Evolutionary conservation across 2,888 invertebrate species (phyloP), one percentile per base, ranked within the genome.

Genomic region (Pristionchus maxplancki): DNA sequence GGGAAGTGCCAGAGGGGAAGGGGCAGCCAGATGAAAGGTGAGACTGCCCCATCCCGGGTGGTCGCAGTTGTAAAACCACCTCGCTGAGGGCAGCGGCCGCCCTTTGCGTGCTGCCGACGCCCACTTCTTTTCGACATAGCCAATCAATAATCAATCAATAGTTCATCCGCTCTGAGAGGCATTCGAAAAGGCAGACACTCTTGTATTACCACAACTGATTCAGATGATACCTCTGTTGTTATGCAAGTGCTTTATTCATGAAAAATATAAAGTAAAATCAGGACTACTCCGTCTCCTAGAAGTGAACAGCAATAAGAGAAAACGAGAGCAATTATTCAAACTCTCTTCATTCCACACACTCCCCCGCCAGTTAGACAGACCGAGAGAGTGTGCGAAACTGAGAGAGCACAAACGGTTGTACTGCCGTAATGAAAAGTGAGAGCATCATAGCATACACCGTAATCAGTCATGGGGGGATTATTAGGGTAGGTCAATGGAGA

Each of bases 391-490:
- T 58, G 58, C n/a, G 9, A n/a, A 58, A n/a, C n/a, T 4, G 58
- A 37, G 31, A 37, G 37, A 34, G 34, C 31, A 44, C 44, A 17
- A 67, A 67, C 64, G 71, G 71, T 34, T 71, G 37, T 37, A n/a
- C 11, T 74, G 24, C 74, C 74, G 74, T 74, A 74, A 40, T 24
- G 74, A 37, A 40, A 40, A 78, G 78, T 78, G 78, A 78, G 78
- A 78, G 44, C 78, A 44, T 78, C 44, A 78, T 40, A 78, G 44
- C 17, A 48, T 78, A 78, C 78, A 78, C 74, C 78, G 78, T 78
- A 78, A 48, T 40, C n/a, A 48, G 78, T 48, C 40, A 78, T 78
- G 44, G 78, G 78, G 44, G 78, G 78, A 48, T 11, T 78, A 78
- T 78, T 71, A 37, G 8, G 71, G 71, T 71, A 71, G 37, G 37